These are phyloP conservation scores for Megaustenia siamemsis DNA, from an alignment of 2,888 invertebrate species.

Conservation along the genomic window DNA sequence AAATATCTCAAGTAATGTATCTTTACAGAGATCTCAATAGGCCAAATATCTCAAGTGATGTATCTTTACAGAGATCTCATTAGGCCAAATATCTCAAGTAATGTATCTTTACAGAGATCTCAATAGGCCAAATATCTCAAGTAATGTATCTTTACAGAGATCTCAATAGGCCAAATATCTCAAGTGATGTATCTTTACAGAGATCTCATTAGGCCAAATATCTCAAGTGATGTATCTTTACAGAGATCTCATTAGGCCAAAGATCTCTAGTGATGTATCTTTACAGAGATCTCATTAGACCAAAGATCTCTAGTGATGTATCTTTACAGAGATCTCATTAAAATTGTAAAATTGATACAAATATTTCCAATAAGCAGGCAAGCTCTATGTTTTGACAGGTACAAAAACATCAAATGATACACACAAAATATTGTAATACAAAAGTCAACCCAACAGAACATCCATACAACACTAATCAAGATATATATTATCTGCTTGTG, in stretches of 20 bases:
- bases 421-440: neutral
- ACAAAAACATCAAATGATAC: constrained; percentile 1
- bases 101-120: neutral
- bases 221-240: neutral
- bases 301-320: neutral
- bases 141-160: neutral
- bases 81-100: neutral
- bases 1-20: neutral
- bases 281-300: neutral
- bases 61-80: neutral
- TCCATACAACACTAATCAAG: neutral
- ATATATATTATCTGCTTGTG: neutral
- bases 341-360: neutral
- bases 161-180: neutral
- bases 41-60: neutral
- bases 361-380: neutral
- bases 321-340: neutral
- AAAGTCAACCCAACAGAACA: neutral
- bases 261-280: neutral
- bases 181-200: neutral
- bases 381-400: too few relatives aligned
- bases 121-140: neutral
- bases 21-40: neutral
- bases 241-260: neutral
- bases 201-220: neutral